Evolutionary conservation across 2,888 invertebrate species (phyloP).

Genomic region (Cheilosia urbana): DNA sequence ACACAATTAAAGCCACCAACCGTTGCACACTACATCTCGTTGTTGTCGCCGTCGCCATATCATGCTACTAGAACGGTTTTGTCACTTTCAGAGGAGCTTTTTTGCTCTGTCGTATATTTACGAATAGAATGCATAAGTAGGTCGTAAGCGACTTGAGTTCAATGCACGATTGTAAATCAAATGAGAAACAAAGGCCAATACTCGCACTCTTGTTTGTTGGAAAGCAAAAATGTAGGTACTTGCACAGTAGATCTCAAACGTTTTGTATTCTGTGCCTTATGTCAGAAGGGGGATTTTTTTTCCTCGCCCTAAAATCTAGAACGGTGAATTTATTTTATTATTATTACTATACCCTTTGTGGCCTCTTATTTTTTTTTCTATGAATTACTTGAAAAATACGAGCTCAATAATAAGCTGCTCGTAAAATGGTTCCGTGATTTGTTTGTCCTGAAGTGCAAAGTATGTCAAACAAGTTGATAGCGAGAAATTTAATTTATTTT

Average conservation of each 20-base stretch:
- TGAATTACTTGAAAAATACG: no score
- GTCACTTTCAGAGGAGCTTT: slow-evolving; percentile 39
- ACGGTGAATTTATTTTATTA: no score
- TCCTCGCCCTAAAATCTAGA: neutral
- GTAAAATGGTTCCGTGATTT: no score
- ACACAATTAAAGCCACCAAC: slow-evolving; percentile 2
- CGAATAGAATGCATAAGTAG: slow-evolving; percentile 76
- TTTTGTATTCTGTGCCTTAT: slow-evolving; percentile 4
- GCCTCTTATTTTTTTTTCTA: no score
- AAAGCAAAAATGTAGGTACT: slow-evolving; percentile 6
- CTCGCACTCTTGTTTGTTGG: slow-evolving; percentile 48
- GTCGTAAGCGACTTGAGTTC: slow-evolving; percentile 77
- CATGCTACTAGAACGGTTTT: slow-evolving; percentile 43
- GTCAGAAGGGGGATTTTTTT: slow-evolving; percentile 1
- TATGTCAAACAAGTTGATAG: no score
- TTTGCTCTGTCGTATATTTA: slow-evolving; percentile 36
- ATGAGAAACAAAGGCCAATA: slow-evolving; percentile 78
- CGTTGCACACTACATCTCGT: slow-evolving; percentile 4
- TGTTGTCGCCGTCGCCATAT: slow-evolving; percentile 12
- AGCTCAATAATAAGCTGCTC: no score
- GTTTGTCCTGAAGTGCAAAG: no score
- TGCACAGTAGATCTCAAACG: slow-evolving; percentile 31
- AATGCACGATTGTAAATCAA: slow-evolving; percentile 77
- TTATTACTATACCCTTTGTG: no score
- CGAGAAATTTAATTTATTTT: no score